Evolutionary conservation across 2,888 invertebrate genomes (phyloP).

Genomic region (Euphydryas editha): DNA sequence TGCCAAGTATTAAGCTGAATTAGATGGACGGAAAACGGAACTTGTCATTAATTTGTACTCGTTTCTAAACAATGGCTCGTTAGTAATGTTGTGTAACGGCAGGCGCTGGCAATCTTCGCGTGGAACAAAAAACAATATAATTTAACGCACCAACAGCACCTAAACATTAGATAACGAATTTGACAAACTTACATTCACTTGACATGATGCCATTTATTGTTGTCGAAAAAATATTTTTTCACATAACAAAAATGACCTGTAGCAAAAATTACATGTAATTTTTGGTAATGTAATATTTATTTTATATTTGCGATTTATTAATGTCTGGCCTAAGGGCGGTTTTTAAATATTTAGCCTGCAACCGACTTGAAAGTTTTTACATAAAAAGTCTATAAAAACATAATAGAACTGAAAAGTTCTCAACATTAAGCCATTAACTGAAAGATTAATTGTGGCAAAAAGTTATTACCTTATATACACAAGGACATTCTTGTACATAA

Average conservation of each 20-base stretch:
- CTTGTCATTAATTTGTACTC: slow-evolving; percentile 54
- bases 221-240: slow-evolving; percentile 11
- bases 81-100: slow-evolving; percentile 50
- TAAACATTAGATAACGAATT: slow-evolving; percentile 46
- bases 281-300: slow-evolving; percentile 41
- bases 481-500: too few species aligned
- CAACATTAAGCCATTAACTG: too few species aligned
- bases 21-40: slow-evolving; percentile 62
- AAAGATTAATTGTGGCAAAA: too few species aligned
- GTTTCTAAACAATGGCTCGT: slow-evolving; percentile 59
- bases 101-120: slow-evolving; percentile 44
- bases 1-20: slow-evolving; percentile 47
- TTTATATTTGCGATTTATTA: slow-evolving; percentile 40
- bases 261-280: slow-evolving; percentile 2
- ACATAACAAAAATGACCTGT: slow-evolving; percentile 2
- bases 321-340: slow-evolving; percentile 47
- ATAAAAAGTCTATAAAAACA: slow-evolving; percentile 3
- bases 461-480: too few species aligned
- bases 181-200: slow-evolving; percentile 33
- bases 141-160: slow-evolving; percentile 48
- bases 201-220: slow-evolving; percentile 13
- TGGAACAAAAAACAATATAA: slow-evolving; percentile 46
- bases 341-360: slow-evolving; percentile 51
- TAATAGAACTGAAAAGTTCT: neutral
- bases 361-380: slow-evolving; percentile 34